These are phyloP conservation scores for Salticus scenicus DNA, from an alignment of 2,888 invertebrate genomes.

Conservation along the genomic window DNA sequence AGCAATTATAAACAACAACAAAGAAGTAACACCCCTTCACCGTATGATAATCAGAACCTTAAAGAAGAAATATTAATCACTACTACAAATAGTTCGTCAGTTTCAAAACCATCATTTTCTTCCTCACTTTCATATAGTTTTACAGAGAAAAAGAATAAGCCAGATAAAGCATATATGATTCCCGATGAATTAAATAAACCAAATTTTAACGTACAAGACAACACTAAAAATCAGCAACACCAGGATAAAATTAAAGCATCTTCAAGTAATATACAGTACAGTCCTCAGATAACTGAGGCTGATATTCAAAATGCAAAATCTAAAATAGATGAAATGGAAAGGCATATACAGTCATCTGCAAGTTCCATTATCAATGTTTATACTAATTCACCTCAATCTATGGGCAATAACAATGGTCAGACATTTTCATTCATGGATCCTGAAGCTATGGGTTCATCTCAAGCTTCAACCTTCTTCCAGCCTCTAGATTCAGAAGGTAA, in stretches of 20 bases:
- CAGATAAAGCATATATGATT: neutral
- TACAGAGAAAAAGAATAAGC: conserved; percentile 21
- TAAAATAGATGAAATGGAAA: conserved; percentile 55
- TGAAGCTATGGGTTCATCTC: conserved; percentile 36
- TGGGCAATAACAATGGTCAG: conserved; percentile 43
- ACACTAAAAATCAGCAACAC: too few species aligned
- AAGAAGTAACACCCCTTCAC: neutral
- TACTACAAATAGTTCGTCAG: conserved; percentile 10
- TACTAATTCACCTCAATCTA: conserved; percentile 52
- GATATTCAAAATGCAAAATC: neutral
- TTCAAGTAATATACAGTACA: conserved; percentile 10
- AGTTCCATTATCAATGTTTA: conserved; percentile 60
- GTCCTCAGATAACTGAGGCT: neutral
- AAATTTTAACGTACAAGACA: too few species aligned
- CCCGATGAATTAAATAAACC: too few species aligned
- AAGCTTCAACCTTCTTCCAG: conserved; percentile 27
- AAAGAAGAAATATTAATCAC: neutral
- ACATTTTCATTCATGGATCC: conserved; percentile 54
- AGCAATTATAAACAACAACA: neutral
- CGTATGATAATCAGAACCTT: too few species aligned
- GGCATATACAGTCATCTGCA: conserved; percentile 45
- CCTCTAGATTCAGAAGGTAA: conserved; percentile 13
- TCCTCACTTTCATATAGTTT: conserved; percentile 36
- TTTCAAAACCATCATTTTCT: conserved; percentile 7
- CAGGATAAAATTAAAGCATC: neutral